These are phyloP conservation scores for Ashinkailepas kermadecensis DNA, from an alignment of 2,888 invertebrate species.

Conservation along the genomic window DNA sequence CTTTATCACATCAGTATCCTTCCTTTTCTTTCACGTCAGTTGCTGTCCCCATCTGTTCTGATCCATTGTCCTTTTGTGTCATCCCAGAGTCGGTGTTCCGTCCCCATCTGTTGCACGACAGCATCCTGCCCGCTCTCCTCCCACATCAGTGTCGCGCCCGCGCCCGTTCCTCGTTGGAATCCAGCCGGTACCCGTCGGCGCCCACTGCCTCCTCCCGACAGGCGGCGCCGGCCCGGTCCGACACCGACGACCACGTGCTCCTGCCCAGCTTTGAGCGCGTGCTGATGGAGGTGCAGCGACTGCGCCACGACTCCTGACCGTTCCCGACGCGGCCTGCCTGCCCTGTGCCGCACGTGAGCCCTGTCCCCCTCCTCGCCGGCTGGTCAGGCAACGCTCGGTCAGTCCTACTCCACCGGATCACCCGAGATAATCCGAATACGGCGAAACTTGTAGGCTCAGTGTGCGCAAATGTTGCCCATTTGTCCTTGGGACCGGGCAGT, in stretches of 20 bases:
- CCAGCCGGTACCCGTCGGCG: not conserved
- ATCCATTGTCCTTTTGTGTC: no score
- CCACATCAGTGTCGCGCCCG: not conserved
- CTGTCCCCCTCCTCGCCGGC: no score
- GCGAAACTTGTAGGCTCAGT: no score
- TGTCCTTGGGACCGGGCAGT: no score
- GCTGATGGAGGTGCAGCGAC: not conserved
- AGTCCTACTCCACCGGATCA: no score
- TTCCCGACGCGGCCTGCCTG: not conserved
- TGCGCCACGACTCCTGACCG: not conserved
- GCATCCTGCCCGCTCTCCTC: not conserved
- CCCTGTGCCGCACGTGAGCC: not conserved
- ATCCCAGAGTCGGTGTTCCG: no score
- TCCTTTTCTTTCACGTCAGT: no score
- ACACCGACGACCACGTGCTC: not conserved
- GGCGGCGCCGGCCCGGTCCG: not conserved
- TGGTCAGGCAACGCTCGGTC: no score
- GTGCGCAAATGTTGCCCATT: no score
- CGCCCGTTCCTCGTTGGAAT: not conserved
- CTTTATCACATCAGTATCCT: no score
- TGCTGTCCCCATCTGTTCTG: no score
- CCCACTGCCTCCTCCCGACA: not conserved
- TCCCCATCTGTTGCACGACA: not conserved
- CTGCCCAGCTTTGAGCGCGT: conserved; percentile 11
- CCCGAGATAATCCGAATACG: no score